Percentiles rank a stretch among this genome's conserved stretches.
Evolutionary conservation across 2,113 vertebrate genomes (phyloP).

Genomic region (Pteronura brasiliensis): DNA sequence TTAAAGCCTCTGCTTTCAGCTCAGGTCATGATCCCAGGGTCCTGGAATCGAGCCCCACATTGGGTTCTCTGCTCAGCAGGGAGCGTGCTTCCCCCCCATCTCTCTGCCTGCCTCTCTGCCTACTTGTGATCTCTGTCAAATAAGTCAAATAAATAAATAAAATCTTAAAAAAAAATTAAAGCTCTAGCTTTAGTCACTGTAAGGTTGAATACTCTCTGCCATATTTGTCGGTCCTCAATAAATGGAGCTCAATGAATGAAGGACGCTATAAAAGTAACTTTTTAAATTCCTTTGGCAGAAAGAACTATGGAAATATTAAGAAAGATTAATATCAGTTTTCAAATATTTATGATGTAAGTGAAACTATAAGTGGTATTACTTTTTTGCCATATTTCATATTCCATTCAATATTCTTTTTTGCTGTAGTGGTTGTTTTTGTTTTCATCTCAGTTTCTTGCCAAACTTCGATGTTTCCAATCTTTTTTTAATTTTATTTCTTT

Average conservation of each 20-base stretch:
- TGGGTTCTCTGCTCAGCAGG: too few relatives aligned
- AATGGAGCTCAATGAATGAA: not conserved
- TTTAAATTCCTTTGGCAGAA: not conserved
- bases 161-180: not conserved
- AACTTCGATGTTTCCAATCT: not conserved
- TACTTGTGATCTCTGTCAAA: too few relatives aligned
- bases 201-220: not conserved
- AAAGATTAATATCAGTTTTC: constrained; percentile 21
- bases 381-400: not conserved
- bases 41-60: too few relatives aligned
- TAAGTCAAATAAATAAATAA: too few relatives aligned
- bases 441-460: not conserved
- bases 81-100: too few relatives aligned
- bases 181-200: not conserved
- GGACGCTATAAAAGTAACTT: not conserved
- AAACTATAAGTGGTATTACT: not conserved
- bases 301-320: not conserved
- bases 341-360: not conserved
- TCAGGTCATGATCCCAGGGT: too few relatives aligned
- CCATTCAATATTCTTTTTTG: not conserved
- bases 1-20: too few relatives aligned
- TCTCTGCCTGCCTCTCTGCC: too few relatives aligned
- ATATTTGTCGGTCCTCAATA: not conserved
- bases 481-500: not conserved
- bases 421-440: not conserved